phyloP scores from a whole-genome alignment of 2,888 invertebrate species.

The Pemphredon lugubris region DNA sequence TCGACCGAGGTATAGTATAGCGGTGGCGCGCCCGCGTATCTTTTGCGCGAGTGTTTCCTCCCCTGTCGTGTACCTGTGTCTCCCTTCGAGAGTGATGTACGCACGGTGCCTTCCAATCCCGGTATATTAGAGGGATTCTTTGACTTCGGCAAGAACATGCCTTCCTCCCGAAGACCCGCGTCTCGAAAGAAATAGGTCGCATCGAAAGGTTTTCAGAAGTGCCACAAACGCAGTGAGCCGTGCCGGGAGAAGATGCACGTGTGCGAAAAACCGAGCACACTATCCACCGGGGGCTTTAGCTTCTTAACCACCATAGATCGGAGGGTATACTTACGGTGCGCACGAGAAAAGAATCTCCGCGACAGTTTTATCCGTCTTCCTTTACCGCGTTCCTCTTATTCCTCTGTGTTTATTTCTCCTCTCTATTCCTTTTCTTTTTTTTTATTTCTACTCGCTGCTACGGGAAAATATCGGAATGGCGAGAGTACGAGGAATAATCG shows the following conservation, averaged over 20 bases:
- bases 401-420: too few species aligned
- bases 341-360: not conserved
- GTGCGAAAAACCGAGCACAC: conserved; percentile 5
- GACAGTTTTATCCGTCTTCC: not conserved
- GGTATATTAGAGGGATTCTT: conserved; percentile 44
- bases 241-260: not conserved
- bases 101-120: conserved; percentile 8
- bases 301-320: not conserved
- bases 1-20: conserved; percentile 27
- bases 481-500: too few species aligned
- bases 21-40: conserved; percentile 20
- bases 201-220: conserved; percentile 46
- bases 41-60: not conserved
- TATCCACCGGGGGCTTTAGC: conserved; percentile 20
- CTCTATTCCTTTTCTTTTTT: too few species aligned
- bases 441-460: too few species aligned
- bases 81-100: conserved; percentile 22
- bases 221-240: conserved; percentile 10
- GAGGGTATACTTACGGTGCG: not conserved
- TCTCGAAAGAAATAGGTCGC: conserved; percentile 34
- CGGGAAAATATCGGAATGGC: too few species aligned
- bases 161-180: conserved; percentile 20
- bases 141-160: conserved; percentile 19
- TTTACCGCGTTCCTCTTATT: too few species aligned
- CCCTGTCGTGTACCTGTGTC: conserved; percentile 5